Percentiles rank a stretch among this genome's conserved stretches.
Conservation (phyloP, 2,797 vertebrate species). For the Bovichtus diacanthus region DNA sequence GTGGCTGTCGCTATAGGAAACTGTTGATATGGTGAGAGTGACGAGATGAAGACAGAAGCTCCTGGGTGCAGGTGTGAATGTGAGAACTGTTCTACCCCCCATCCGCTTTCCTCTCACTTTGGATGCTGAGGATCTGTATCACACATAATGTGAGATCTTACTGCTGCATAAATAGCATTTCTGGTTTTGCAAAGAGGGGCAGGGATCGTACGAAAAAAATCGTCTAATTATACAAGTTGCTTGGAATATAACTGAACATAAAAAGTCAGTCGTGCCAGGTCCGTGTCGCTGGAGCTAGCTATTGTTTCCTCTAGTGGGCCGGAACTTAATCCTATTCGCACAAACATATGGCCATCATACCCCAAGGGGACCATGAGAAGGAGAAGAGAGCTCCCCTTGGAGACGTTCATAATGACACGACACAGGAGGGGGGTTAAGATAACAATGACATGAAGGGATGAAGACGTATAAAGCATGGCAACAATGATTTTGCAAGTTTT, state of each 20-base stretch:
- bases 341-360: constrained; percentile 58
- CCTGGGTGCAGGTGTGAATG: constrained; percentile 55
- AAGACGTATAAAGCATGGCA: constrained; percentile 6
- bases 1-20: constrained; percentile 67
- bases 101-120: constrained; percentile 20
- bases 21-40: constrained; percentile 71
- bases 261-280: constrained; percentile 27
- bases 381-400: constrained; percentile 40
- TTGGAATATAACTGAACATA: constrained; percentile 21
- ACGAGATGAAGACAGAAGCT: constrained; percentile 45
- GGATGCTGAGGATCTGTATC: constrained; percentile 19
- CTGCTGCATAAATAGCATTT: constrained; percentile 36
- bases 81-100: constrained; percentile 37
- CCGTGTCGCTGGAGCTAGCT: constrained; percentile 37
- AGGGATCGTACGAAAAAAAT: constrained; percentile 10
- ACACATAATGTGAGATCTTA: constrained; percentile 26
- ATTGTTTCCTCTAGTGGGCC: constrained; percentile 51
- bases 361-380: constrained; percentile 40
- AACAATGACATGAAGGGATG: constrained; percentile 22
- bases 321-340: constrained; percentile 41
- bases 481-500: not conserved
- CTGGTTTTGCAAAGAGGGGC: constrained; percentile 39
- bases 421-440: constrained; percentile 21
- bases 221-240: constrained; percentile 32
- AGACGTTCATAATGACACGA: constrained; percentile 49